A percentile compares a stretch with the other conserved stretches of the same genome.
Conservation (phyloP, 1,140 invertebrate genomes). For the Procambarus virginalis region DNA sequence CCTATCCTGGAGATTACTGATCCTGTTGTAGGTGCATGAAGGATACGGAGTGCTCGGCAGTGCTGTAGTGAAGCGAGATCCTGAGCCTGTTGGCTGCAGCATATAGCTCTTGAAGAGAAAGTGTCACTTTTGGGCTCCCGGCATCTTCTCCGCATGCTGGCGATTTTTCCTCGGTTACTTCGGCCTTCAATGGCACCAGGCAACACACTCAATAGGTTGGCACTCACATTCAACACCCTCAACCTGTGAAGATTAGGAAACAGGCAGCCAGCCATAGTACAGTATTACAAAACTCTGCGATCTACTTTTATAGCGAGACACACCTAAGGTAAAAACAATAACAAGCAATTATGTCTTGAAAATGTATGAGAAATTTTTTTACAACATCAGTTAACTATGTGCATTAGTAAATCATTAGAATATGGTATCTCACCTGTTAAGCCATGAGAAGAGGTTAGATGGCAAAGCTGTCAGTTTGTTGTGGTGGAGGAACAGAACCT, state of each 20-base stretch:
- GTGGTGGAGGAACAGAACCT: slow-evolving; percentile 46
- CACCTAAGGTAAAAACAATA: no score
- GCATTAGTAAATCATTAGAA: no score
- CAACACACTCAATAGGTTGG: slow-evolving; percentile 76
- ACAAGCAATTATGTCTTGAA: no score
- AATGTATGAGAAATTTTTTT: no score
- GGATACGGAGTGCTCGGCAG: slow-evolving; percentile 80
- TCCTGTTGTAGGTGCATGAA: slow-evolving; percentile 86
- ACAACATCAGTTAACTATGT: no score
- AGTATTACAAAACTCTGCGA: no score
- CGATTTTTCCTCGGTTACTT: background rate
- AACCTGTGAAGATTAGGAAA: slow-evolving; percentile 75
- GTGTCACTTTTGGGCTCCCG: slow-evolving; percentile 77
- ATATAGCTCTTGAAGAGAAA: slow-evolving; percentile 82
- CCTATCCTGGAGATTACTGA: slow-evolving; percentile 83
- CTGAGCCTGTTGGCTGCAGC: slow-evolving; percentile 85
- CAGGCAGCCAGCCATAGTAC: no score
- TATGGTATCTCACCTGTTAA: slow-evolving; percentile 32
- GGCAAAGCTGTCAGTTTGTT: slow-evolving; percentile 46
- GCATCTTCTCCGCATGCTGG: slow-evolving; percentile 80
- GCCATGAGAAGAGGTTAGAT: slow-evolving; percentile 46
- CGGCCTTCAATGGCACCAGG: slow-evolving; percentile 25
- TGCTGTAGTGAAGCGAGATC: slow-evolving; percentile 82
- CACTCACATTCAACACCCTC: slow-evolving; percentile 84
- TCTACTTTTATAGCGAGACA: no score